phyloP scores from a whole-genome alignment of 2,113 vertebrate species.

The Emydura subglobosa region DNA sequence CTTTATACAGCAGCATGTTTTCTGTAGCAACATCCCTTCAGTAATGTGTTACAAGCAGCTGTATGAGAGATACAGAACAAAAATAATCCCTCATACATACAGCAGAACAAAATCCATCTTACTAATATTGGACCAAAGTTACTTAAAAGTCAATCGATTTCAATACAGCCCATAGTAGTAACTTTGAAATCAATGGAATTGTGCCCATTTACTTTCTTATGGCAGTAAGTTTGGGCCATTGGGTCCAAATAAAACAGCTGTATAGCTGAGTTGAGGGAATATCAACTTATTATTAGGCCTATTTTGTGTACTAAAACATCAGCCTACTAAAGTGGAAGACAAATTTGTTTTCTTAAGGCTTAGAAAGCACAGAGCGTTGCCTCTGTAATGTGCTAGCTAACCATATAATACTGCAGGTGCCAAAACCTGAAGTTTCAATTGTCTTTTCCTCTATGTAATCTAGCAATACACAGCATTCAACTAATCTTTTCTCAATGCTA shows the following conservation, averaged over 20 bases:
- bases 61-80: background rate
- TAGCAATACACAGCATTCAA: background rate
- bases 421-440: background rate
- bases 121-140: rapidly evolving
- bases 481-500: conserved; percentile 40
- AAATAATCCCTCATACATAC: background rate
- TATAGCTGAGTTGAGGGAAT: background rate
- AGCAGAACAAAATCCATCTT: background rate
- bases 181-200: background rate
- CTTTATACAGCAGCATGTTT: background rate
- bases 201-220: background rate
- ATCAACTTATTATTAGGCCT: background rate
- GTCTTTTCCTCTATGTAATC: background rate
- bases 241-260: background rate
- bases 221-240: background rate
- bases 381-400: background rate
- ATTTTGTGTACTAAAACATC: background rate
- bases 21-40: background rate
- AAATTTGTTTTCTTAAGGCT: background rate
- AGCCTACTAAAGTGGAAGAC: background rate
- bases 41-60: background rate
- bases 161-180: background rate
- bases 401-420: background rate
- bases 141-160: background rate
- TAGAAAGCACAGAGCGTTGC: background rate